Base-by-base conservation (phyloP, 1,140 invertebrate genomes). In the Drosophila ironensis region DNA sequence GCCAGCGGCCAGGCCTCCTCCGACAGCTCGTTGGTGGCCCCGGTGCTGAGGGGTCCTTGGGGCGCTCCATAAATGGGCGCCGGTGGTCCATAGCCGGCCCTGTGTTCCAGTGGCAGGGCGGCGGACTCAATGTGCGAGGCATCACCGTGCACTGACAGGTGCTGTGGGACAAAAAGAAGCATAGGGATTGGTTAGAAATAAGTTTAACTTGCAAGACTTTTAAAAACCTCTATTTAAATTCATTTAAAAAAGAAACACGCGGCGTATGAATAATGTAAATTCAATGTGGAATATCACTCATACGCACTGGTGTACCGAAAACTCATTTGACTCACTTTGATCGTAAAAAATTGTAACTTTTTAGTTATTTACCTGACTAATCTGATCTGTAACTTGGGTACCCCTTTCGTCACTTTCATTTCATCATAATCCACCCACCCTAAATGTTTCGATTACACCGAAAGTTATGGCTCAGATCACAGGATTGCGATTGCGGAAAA, bases 1-100 rank as follows among this genome's bases (percentile, higher is more conserved):
- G 94, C 93, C 42, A 96, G 88, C 0, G 96, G 96, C 96, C 96
- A 97, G 24, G 95, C 94, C 74, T 97, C 88, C 14, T 84, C 90
- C 0, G 89, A 81, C 35, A 90, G 76, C 38, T 91, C 88, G 12
- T 90, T 90, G 45, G 70, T 87, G 47, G 76, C 72, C 2, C 90
- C 90, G 17, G 73, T 89, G 35, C 87, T 90, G 35, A 81, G 89
- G 0, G 91, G 81, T 1, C 90, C 86, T 20, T 90, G 88, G 3
- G 93, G 92, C n/a, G 92, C 89, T 1, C 92, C 93, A 70, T 92
- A 92, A 3, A 90, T 87, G 22, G 91, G 91, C 46, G 94, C 92
- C 8, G 94, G 94, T 12, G 94, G 93, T 2, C 94, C 95, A 78
- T 95, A 95, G 2, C 94, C 93, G 35, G 81, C 60, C 88, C 95